Percentiles rank a stretch among this genome's conserved stretches.
Evolutionary conservation across 2,797 vertebrate genomes (phyloP).

Genomic region (Argya squamiceps): DNA sequence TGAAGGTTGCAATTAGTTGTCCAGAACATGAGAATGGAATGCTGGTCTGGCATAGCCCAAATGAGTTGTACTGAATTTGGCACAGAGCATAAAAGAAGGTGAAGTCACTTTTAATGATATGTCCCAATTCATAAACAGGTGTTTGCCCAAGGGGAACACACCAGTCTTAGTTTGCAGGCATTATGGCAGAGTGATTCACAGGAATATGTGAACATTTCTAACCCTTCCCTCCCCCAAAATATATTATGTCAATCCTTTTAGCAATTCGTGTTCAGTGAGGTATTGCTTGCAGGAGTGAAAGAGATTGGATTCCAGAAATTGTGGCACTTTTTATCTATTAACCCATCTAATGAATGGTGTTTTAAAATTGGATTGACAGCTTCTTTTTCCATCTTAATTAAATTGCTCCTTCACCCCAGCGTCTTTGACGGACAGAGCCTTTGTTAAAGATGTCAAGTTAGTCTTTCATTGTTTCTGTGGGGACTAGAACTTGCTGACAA

Average conservation of each 20-base stretch:
- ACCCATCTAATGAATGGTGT: conserved; percentile 62
- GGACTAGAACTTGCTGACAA: conserved; percentile 25
- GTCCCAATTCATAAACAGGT: conserved; percentile 73
- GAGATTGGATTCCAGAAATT: conserved; percentile 61
- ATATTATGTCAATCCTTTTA: conserved; percentile 63
- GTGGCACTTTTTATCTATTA: conserved; percentile 58
- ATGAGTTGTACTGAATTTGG: conserved; percentile 61
- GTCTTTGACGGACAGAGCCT: conserved; percentile 61
- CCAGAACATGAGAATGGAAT: conserved; percentile 70
- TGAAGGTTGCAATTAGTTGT: conserved; percentile 67
- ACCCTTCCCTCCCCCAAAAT: conserved; percentile 11
- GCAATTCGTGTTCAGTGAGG: conserved; percentile 47
- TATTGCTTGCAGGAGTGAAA: conserved; percentile 59
- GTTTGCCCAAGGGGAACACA: conserved; percentile 75
- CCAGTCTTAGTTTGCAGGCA: conserved; percentile 50
- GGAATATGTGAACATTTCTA: conserved; percentile 58
- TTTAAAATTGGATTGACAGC: conserved; percentile 71
- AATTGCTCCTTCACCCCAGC: conserved; percentile 60
- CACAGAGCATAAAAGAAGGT: conserved; percentile 49
- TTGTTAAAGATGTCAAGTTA: conserved; percentile 67
- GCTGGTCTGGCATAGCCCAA: conserved; percentile 51
- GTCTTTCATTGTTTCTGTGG: conserved; percentile 56
- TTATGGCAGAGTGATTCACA: conserved; percentile 60
- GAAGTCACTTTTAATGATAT: conserved; percentile 67
- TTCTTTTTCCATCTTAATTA: conserved; percentile 73